Percentiles rank a stretch among this genome's conserved stretches.
These are phyloP conservation scores for Rhogogaster chlorosoma DNA, from an alignment of 2,888 invertebrate genomes.

Conservation along the genomic window DNA sequence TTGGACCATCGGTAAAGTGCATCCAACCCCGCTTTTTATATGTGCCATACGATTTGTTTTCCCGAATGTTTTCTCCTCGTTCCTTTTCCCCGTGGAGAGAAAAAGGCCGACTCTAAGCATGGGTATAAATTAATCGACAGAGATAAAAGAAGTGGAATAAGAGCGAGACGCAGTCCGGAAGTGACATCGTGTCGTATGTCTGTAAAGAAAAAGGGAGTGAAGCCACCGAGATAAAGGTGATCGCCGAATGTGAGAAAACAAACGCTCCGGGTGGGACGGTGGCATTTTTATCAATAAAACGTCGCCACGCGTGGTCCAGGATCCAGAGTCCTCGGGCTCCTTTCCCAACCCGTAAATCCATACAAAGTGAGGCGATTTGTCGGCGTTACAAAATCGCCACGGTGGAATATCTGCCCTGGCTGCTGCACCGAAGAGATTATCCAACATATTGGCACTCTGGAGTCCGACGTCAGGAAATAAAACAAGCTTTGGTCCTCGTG, in stretches of 20 bases:
- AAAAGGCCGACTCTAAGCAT: not conserved
- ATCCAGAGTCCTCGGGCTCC: not conserved
- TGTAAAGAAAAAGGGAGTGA: not conserved
- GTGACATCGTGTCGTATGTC: constrained; percentile 26
- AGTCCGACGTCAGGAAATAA: not conserved
- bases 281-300: constrained; percentile 65
- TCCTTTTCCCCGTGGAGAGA: not conserved
- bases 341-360: constrained; percentile 60
- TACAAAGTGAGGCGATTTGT: constrained; percentile 63
- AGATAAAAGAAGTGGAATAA: not conserved
- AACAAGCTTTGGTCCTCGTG: not conserved
- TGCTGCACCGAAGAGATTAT: constrained; percentile 5
- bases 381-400: not conserved
- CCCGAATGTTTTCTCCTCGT: not conserved
- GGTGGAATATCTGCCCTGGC: not conserved
- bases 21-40: not conserved
- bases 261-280: constrained; percentile 28
- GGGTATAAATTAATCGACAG: not conserved
- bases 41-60: constrained; percentile 10
- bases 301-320: constrained; percentile 35
- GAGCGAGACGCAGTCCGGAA: not conserved
- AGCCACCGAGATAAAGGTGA: constrained; percentile 16
- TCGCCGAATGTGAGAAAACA: constrained; percentile 34
- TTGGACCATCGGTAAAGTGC: not conserved
- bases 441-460: constrained; percentile 29